Conservation (phyloP, 1,140 invertebrate species). For the Laodelphax striatellus region DNA sequence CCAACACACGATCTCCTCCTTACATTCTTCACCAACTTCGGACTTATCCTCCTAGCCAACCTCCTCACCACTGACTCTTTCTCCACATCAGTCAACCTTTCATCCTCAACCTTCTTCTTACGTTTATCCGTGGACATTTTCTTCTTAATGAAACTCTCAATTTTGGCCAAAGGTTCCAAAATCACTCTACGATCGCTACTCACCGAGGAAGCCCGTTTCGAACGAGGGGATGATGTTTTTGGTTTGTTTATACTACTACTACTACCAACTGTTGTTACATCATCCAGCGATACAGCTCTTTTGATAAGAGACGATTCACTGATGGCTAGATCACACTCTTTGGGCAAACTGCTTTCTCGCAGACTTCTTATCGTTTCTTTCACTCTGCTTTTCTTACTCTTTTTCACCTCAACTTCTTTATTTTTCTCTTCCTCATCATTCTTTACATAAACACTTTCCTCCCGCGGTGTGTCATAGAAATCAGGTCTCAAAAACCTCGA, state of each 20-base stretch:
- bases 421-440: slow-evolving; percentile 30
- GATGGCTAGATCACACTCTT: slow-evolving; percentile 1
- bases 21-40: no score
- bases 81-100: no score
- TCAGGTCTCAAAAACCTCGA: slow-evolving; percentile 63
- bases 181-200: slow-evolving; percentile 52
- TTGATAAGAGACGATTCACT: slow-evolving; percentile 49
- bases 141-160: slow-evolving; percentile 1
- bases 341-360: slow-evolving; percentile 37
- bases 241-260: no score
- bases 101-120: background rate
- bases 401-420: slow-evolving; percentile 15
- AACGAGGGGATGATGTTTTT: slow-evolving; percentile 24
- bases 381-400: slow-evolving; percentile 28
- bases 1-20: no score
- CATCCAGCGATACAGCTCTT: slow-evolving; percentile 51
- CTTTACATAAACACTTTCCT: slow-evolving; percentile 53
- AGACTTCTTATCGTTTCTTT: slow-evolving; percentile 27
- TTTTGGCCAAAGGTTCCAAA: slow-evolving; percentile 35
- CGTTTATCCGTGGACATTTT: slow-evolving; percentile 1
- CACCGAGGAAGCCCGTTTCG: slow-evolving; percentile 42
- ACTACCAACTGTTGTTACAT: slow-evolving; percentile 34
- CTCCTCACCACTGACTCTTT: no score
- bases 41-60: no score
- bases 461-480: slow-evolving; percentile 59